Base-by-base conservation (phyloP, 2,888 invertebrate genomes). In the Eumacrocentrus americanus region DNA sequence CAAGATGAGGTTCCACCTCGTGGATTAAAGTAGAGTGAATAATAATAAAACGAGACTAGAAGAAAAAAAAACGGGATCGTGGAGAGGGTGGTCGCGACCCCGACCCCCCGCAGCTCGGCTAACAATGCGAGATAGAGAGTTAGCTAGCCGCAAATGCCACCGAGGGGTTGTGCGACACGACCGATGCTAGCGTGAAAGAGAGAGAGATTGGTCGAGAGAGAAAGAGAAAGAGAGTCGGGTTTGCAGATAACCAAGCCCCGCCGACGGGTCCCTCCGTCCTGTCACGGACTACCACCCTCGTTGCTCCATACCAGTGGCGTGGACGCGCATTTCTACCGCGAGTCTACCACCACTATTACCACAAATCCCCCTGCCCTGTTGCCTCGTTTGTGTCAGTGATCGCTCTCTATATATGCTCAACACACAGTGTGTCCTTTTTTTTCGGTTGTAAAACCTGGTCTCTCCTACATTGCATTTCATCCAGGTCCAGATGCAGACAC, bases 111-210 rank as follows among this genome's bases (percentile, higher is more conserved):
- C 22, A 20, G 16, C 46, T 22, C 25, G 42, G 35, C 23, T 54
- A 60, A 60, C 60, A 60, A 60, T 60, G 50, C 54, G 34, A 60
- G 54, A 60, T 60, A 48, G 60, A 50, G 54, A 60, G 54, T 50
- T 60, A 54, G 60, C 60, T 54, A 23, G 48, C 48, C 42, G 38
- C 54, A 54, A 55, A 54, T 54, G 14, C 53, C 44, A 47, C 60
- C 60, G 60, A 62, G 64, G 73, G 74, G 64, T 70, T 58, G 60
- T 60, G n/a, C n/a, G 51, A 48, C 47, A 52, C 47, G 57, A 62
- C 53, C 52, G 58, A 52, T n/a, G n/a, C n/a, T n/a, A n/a, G n/a
- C n/a, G 56, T 52, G 56, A 48, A 42, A 53, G 38, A 47, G 42
- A 54, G 42, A 53, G 12, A 47, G 20, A 61, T 29, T 29, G 22